These are phyloP conservation scores for Carabus problematicus DNA, from an alignment of 2,888 invertebrate genomes.

Conservation along the genomic window DNA sequence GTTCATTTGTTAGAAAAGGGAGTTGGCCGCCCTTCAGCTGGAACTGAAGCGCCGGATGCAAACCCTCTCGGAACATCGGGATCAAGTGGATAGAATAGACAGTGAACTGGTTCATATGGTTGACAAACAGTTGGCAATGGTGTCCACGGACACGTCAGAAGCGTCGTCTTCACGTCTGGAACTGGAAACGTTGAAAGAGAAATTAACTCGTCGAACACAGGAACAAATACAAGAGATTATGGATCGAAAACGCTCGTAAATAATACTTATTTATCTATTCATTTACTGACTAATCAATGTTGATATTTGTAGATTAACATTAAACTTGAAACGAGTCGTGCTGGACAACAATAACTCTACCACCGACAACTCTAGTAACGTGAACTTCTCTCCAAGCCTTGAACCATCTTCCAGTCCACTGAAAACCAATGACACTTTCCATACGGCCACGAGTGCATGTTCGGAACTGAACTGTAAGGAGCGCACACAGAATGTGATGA, in stretches of 20 bases:
- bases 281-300: neutral
- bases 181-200: conserved; percentile 56
- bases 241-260: conserved; percentile 62
- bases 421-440: conserved; percentile 70
- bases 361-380: conserved; percentile 47
- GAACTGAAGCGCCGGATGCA: conserved; percentile 71
- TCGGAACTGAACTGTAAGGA: conserved; percentile 47
- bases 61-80: conserved; percentile 68
- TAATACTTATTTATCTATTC: conserved; percentile 34
- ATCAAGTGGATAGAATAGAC: conserved; percentile 74
- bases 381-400: conserved; percentile 55
- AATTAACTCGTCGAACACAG: conserved; percentile 60
- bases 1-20: conserved; percentile 67
- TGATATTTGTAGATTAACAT: conserved; percentile 65
- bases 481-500: conserved; percentile 57
- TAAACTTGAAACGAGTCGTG: conserved; percentile 69
- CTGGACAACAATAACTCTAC: conserved; percentile 59
- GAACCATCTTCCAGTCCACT: conserved; percentile 46
- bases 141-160: conserved; percentile 46
- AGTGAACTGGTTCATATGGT: conserved; percentile 72
- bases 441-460: conserved; percentile 69
- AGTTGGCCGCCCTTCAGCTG: conserved; percentile 72
- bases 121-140: conserved; percentile 66
- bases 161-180: conserved; percentile 40
- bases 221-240: conserved; percentile 63